phyloP scores from a whole-genome alignment of 2,113 vertebrate species.

The Gallinago media region DNA sequence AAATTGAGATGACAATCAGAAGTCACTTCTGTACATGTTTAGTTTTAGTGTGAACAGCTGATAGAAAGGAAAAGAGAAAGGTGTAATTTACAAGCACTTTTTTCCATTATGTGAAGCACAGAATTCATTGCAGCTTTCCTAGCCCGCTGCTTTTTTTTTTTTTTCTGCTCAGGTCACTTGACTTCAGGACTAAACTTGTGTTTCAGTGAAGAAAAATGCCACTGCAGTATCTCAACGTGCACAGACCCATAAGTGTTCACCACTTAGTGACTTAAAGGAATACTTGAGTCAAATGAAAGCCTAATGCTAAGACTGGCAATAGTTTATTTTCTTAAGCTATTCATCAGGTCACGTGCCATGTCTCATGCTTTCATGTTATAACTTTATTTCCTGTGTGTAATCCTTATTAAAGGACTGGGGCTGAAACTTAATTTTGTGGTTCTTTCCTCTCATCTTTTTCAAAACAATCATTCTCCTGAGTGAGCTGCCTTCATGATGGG shows the following conservation, averaged over 20 bases:
- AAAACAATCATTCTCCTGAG: background rate
- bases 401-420: background rate
- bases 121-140: background rate
- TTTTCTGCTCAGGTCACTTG: background rate
- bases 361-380: background rate
- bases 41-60: background rate
- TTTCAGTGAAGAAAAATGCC: background rate
- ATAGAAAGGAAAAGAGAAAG: background rate
- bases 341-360: background rate
- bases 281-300: background rate
- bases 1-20: background rate
- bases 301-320: background rate
- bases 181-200: background rate
- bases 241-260: background rate
- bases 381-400: background rate
- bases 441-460: background rate
- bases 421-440: background rate
- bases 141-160: background rate
- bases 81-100: background rate
- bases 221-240: background rate
- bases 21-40: background rate
- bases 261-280: background rate
- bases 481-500: background rate
- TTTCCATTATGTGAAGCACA: background rate
- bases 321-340: background rate